phyloP scores from a whole-genome alignment of 1,140 invertebrate species.

The Drosophila sproati region DNA sequence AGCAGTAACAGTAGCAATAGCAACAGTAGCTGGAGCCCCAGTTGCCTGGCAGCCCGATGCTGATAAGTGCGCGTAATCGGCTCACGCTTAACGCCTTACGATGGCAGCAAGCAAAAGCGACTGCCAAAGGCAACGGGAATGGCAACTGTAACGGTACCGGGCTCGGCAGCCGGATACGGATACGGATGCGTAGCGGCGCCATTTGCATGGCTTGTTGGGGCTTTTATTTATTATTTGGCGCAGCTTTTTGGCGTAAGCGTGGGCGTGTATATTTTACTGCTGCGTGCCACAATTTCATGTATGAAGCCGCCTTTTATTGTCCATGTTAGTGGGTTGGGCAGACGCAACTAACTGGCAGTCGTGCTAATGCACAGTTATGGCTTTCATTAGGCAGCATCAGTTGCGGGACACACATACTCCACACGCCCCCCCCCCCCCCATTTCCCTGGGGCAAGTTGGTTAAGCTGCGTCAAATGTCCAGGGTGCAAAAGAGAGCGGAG shows the following conservation, averaged over 20 bases:
- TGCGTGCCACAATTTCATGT: constrained; percentile 62
- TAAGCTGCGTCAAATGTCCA: constrained; percentile 62
- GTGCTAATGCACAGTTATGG: constrained; percentile 53
- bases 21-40: constrained; percentile 5
- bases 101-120: constrained; percentile 4
- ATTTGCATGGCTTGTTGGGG: constrained; percentile 54
- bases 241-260: constrained; percentile 7
- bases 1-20: neutral
- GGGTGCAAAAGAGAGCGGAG: neutral
- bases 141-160: constrained; percentile 17
- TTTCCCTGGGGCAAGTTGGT: constrained; percentile 35
- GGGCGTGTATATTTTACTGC: constrained; percentile 51
- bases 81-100: constrained; percentile 65
- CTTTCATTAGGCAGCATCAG: constrained; percentile 40
- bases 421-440: neutral
- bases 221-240: constrained; percentile 58
- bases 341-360: constrained; percentile 20
- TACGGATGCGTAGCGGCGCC: constrained; percentile 55
- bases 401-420: neutral
- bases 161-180: constrained; percentile 34
- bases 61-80: constrained; percentile 75
- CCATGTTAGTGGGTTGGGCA: neutral
- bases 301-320: constrained; percentile 52
- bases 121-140: constrained; percentile 2
- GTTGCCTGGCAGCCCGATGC: constrained; percentile 27